Percentiles rank a stretch among this genome's conserved stretches.
Conservation (phyloP, 1,140 invertebrate genomes). For the Drosophila subpulchrella region DNA sequence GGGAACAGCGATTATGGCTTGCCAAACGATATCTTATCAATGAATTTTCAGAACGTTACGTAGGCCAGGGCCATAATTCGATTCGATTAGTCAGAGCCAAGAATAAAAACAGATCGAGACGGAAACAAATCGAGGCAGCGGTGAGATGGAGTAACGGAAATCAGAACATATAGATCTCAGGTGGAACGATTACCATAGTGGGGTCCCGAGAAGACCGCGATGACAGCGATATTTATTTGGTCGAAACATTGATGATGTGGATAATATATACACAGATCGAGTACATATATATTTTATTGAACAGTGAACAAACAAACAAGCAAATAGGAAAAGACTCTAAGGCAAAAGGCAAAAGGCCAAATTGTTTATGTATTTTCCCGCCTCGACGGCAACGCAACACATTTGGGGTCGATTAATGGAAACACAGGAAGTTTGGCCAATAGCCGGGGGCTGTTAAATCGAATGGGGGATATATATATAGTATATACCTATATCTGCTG, state of each 20-base stretch:
- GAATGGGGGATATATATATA: slow-evolving; percentile 3
- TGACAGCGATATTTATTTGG: slow-evolving; percentile 51
- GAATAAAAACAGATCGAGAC: slow-evolving; percentile 17
- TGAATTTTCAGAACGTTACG: slow-evolving; percentile 42
- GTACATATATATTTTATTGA: slow-evolving; percentile 51
- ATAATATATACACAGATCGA: slow-evolving; percentile 14
- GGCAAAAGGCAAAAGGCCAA: slow-evolving; percentile 46
- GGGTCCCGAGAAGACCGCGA: slow-evolving; percentile 20
- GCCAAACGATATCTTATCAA: slow-evolving; percentile 68
- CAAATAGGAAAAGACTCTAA: slow-evolving; percentile 34
- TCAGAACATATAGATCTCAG: slow-evolving; percentile 28
- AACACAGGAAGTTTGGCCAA: slow-evolving; percentile 66
- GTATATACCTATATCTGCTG: background rate
- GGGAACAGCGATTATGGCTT: slow-evolving; percentile 39
- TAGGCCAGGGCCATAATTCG: slow-evolving; percentile 29
- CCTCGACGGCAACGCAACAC: slow-evolving; percentile 41
- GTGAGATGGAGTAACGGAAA: slow-evolving; percentile 46
- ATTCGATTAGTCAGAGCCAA: slow-evolving; percentile 64
- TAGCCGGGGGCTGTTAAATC: slow-evolving; percentile 27
- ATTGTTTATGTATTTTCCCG: slow-evolving; percentile 64
- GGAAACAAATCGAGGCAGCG: slow-evolving; percentile 8
- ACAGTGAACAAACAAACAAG: slow-evolving; percentile 60
- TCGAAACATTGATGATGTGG: slow-evolving; percentile 27
- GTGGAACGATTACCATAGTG: slow-evolving; percentile 36
- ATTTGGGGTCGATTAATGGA: slow-evolving; percentile 70